phyloP scores from a whole-genome alignment of 2,888 invertebrate species.

The Diarsia rubi region DNA sequence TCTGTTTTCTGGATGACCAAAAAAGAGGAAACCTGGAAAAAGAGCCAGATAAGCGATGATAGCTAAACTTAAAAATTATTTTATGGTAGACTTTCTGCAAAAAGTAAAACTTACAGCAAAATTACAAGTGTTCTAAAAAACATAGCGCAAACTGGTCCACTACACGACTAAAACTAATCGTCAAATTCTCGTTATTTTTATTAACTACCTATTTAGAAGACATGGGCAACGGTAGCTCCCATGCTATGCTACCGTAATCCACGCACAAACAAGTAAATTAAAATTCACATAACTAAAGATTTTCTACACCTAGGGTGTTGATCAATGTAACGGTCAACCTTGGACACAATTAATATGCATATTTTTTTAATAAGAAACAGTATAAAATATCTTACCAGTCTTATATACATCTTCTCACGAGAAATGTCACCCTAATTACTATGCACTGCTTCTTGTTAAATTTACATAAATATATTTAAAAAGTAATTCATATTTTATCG shows the following conservation, averaged over 20 bases:
- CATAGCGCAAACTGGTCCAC: neutral
- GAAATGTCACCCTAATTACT: constrained; percentile 60
- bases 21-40: neutral
- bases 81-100: neutral
- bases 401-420: constrained; percentile 60
- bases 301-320: constrained; percentile 30
- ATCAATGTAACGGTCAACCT: constrained; percentile 56
- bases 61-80: neutral
- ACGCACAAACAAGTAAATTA: constrained; percentile 1
- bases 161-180: neutral
- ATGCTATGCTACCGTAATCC: neutral
- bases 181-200: neutral
- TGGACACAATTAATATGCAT: constrained; percentile 40
- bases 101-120: neutral
- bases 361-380: constrained; percentile 36
- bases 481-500: constrained; percentile 27
- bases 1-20: neutral
- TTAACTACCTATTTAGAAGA: neutral
- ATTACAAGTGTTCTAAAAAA: neutral
- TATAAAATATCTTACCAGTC: constrained; percentile 38
- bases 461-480: constrained; percentile 57
- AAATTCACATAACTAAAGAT: neutral
- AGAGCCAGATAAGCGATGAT: neutral
- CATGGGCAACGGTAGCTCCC: neutral
- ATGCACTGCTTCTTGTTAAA: constrained; percentile 59